A percentile compares a stretch with the other conserved stretches of the same genome.
These are phyloP conservation scores for Drosophila koepferae DNA, from an alignment of 2,888 invertebrate species.

Conservation along the genomic window DNA sequence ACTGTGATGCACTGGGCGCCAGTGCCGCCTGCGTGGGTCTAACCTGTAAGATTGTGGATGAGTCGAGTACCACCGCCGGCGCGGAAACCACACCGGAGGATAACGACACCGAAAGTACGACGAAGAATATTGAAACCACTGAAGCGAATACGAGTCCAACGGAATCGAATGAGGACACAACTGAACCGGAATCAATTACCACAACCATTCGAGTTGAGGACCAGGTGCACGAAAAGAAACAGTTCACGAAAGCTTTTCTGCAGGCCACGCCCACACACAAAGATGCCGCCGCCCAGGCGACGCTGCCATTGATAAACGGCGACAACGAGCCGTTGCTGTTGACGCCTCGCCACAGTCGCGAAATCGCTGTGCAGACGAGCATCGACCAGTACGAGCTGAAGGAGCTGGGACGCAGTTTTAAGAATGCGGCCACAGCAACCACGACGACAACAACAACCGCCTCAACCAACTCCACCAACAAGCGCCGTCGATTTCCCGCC, in stretches of 20 bases:
- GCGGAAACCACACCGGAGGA: conserved; percentile 38
- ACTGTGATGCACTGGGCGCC: conserved; percentile 81
- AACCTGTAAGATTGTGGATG: conserved; percentile 70
- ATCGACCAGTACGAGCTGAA: conserved; percentile 81
- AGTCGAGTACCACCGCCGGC: conserved; percentile 33
- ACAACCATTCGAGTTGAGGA: conserved; percentile 22
- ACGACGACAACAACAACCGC: conserved; percentile 63
- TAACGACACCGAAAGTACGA: conserved; percentile 32
- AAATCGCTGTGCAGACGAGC: conserved; percentile 84
- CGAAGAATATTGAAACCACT: conserved; percentile 50
- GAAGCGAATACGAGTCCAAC: conserved; percentile 21
- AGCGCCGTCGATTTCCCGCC: conserved; percentile 55
- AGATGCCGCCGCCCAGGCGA: conserved; percentile 63
- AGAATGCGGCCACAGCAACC: conserved; percentile 73
- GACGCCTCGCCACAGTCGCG: conserved; percentile 64
- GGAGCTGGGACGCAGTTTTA: conserved; percentile 65
- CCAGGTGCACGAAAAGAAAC: conserved; percentile 24
- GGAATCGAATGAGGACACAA: conserved; percentile 22
- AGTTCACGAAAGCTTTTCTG: conserved; percentile 56
- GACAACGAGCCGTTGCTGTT: conserved; percentile 49
- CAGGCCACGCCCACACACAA: conserved; percentile 60
- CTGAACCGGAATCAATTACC: conserved; percentile 19
- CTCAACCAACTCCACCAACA: conserved; percentile 65
- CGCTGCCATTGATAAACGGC: conserved; percentile 56
- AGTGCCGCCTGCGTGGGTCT: conserved; percentile 78